Percentiles rank a stretch among this genome's conserved stretches.
phyloP scores from a whole-genome alignment of 2,113 vertebrate genomes.

The Xiphias gladius region DNA sequence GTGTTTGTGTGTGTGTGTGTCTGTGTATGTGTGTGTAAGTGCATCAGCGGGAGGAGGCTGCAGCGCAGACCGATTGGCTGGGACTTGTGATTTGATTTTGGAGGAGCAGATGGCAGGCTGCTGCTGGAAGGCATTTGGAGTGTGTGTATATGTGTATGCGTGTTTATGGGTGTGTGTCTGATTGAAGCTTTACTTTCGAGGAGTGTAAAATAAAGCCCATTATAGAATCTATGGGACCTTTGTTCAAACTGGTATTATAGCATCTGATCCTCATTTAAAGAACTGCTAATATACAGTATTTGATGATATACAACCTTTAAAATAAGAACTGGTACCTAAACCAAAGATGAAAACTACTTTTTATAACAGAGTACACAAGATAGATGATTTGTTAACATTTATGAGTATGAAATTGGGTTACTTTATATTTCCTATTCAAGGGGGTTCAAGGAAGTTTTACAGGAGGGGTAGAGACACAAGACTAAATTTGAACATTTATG shows the following conservation, averaged over 20 bases:
- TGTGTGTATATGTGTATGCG: slow-evolving; percentile 32
- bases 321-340: background rate
- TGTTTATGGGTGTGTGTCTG: slow-evolving; percentile 35
- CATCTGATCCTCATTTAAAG: slow-evolving; percentile 4
- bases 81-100: slow-evolving; percentile 77
- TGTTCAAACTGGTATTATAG: background rate
- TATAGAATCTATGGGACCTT: slow-evolving; percentile 4
- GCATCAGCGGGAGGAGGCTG: slow-evolving; percentile 15
- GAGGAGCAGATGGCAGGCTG: slow-evolving; percentile 80
- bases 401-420: background rate
- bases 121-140: slow-evolving; percentile 69
- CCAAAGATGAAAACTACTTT: background rate
- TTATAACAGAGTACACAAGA: background rate
- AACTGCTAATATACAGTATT: background rate
- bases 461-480: too few relatives aligned
- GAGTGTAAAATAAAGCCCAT: slow-evolving; percentile 25
- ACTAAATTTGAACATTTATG: too few relatives aligned
- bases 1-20: slow-evolving; percentile 5
- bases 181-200: slow-evolving; percentile 22
- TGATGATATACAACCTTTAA: background rate
- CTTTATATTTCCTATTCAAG: background rate
- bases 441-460: too few relatives aligned
- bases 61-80: slow-evolving; percentile 55
- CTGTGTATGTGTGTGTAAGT: slow-evolving; percentile 4
- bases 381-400: background rate